These are phyloP conservation scores for Otolemur garnettii DNA, from an alignment of 2,113 vertebrate species.

Conservation along the genomic window DNA sequence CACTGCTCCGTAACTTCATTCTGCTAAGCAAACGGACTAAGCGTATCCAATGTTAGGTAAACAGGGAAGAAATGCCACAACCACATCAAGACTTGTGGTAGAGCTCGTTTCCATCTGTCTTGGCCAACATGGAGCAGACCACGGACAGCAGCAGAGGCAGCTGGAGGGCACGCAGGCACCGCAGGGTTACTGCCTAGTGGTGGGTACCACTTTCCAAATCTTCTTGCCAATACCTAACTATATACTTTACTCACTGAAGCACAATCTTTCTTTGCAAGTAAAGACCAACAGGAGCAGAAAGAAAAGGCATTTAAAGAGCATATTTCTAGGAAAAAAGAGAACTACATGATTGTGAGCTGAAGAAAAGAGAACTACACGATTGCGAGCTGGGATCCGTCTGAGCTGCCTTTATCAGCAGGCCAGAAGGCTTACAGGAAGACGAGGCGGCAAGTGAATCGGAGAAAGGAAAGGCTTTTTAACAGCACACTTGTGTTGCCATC, in stretches of 20 bases:
- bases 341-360: background rate
- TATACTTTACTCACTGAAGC: background rate
- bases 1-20: background rate
- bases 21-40: conserved; percentile 6
- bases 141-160: background rate
- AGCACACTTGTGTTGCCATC: background rate
- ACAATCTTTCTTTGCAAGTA: background rate
- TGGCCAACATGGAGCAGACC: background rate
- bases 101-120: background rate
- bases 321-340: background rate
- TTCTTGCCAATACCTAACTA: background rate
- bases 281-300: background rate
- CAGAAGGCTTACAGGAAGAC: background rate
- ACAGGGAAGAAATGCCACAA: background rate
- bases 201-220: background rate
- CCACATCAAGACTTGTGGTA: background rate
- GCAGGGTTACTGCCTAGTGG: background rate
- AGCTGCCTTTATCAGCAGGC: background rate
- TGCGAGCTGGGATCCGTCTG: background rate
- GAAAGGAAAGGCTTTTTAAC: background rate
- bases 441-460: background rate
- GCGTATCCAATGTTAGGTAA: background rate
- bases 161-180: background rate
- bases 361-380: background rate
- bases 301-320: background rate